A percentile compares a stretch with the other conserved stretches of the same genome.
Conservation (phyloP, 2,888 invertebrate genomes). For the Thyatira batis region DNA sequence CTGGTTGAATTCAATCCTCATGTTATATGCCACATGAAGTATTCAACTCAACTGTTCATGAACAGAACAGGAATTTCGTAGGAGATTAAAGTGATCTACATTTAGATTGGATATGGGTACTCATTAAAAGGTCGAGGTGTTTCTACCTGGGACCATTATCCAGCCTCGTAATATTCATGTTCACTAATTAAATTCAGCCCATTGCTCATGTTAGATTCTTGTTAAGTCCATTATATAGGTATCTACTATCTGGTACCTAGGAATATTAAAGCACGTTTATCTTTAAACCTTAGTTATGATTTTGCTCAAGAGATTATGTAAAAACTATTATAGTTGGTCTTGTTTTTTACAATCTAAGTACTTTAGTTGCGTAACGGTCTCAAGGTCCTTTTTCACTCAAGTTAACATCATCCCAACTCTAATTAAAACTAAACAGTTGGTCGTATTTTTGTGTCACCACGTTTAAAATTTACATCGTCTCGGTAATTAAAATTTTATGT, state of each 20-base stretch:
- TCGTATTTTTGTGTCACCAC: constrained; percentile 14
- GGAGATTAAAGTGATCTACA: neutral
- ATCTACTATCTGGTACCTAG: neutral
- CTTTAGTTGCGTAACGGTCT: neutral
- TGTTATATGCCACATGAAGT: neutral
- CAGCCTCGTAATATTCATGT: neutral
- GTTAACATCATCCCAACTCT: constrained; percentile 14
- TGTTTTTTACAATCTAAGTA: neutral
- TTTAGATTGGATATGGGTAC: neutral
- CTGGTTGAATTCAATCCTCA: neutral
- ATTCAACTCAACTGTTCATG: neutral
- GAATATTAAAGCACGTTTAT: too few species aligned
- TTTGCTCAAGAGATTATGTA: neutral
- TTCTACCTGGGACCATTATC: neutral
- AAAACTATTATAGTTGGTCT: neutral
- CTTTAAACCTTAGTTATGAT: neutral
- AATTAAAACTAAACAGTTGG: constrained; percentile 36
- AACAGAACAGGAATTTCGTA: neutral
- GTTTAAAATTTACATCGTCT: neutral
- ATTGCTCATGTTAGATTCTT: constrained; percentile 3
- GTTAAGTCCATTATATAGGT: neutral
- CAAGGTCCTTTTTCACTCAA: neutral
- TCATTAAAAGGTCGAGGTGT: neutral
- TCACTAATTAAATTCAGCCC: neutral
- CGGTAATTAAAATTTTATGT: neutral